A percentile compares a stretch with the other conserved stretches of the same genome.
These are phyloP conservation scores for Drosophila pseudotalamancana DNA, from an alignment of 2,888 invertebrate genomes.

Conservation along the genomic window DNA sequence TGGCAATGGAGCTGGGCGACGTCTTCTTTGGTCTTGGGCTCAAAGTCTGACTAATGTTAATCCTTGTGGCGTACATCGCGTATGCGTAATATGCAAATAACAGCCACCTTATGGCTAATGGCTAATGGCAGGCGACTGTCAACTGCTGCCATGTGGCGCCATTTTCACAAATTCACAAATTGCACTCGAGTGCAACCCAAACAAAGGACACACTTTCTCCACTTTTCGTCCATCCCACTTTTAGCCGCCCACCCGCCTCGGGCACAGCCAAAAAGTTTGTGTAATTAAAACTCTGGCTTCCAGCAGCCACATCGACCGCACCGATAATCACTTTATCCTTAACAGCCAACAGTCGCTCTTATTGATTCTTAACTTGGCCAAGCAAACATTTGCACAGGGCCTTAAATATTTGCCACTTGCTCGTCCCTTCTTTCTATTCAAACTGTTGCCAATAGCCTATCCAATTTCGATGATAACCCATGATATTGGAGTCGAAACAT, in stretches of 20 bases:
- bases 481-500: too few relatives aligned
- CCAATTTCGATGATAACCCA: too few relatives aligned
- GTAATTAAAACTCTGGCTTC: constrained; percentile 51
- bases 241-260: background rate
- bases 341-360: constrained; percentile 7
- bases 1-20: background rate
- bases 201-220: constrained; percentile 19
- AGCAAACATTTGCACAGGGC: constrained; percentile 38
- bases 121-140: constrained; percentile 42
- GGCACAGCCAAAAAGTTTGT: constrained; percentile 39
- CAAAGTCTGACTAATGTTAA: constrained; percentile 55
- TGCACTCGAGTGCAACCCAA: constrained; percentile 51
- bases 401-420: background rate
- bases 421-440: background rate
- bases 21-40: background rate
- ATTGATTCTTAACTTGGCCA: constrained; percentile 37
- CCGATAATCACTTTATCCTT: constrained; percentile 60
- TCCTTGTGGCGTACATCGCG: constrained; percentile 45
- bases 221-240: background rate
- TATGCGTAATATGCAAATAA: constrained; percentile 76
- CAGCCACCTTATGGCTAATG: constrained; percentile 42
- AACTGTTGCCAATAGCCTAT: background rate
- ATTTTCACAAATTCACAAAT: constrained; percentile 30
- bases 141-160: constrained; percentile 31
- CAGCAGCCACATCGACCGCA: constrained; percentile 36